Base-by-base conservation (phyloP, 2,888 invertebrate species). In the Chymomyza amoena region DNA sequence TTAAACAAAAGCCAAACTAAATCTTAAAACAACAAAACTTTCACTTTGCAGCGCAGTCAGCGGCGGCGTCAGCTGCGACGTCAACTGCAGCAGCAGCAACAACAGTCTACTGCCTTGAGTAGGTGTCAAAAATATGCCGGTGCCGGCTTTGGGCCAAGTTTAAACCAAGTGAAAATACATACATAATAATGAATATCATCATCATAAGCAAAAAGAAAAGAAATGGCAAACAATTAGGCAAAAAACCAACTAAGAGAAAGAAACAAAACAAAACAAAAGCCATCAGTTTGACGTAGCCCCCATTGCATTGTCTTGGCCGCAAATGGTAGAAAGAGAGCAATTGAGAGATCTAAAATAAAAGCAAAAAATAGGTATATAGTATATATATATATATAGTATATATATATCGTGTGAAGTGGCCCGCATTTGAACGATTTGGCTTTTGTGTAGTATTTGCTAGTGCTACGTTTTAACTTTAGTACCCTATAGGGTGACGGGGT, bases 321-420 rank as follows among this genome's bases (percentile, higher is more conserved):
- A 54, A 54, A n/a, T 9, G 20, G 54, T 9, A 54, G 18, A 54
- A 54, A 54, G 16, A 54, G 20, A 54, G 54, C 16, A 54, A 54
- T 9, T 15, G 20, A 54, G 54, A 54, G 20, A 18, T 9, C 9
- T 15, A 20, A 20, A 54, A 54, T 6, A 20, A 54, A 13, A 54
- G 15, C 16, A 54, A 54, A 54, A 54, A 54, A 54, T 5, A 52
- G 4, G 1, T 5, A 10, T 1, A 16, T 16, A 1, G 6, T 32
- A 32, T 32, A 32, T 32, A 32, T 3, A 3, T 28, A 28, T 28
- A n/a, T n/a, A n/a, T n/a, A n/a, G n/a, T 32, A 32, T 32, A 32
- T 3, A 6, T 32, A 6, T 32, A 64, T 70, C 78, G 81, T 78
- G 81, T 79, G 81, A 81, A 79, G 69, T 79, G 81, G 77, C 81